These are phyloP conservation scores for Perizoma affinitatum DNA, from an alignment of 2,888 invertebrate species.

Conservation along the genomic window DNA sequence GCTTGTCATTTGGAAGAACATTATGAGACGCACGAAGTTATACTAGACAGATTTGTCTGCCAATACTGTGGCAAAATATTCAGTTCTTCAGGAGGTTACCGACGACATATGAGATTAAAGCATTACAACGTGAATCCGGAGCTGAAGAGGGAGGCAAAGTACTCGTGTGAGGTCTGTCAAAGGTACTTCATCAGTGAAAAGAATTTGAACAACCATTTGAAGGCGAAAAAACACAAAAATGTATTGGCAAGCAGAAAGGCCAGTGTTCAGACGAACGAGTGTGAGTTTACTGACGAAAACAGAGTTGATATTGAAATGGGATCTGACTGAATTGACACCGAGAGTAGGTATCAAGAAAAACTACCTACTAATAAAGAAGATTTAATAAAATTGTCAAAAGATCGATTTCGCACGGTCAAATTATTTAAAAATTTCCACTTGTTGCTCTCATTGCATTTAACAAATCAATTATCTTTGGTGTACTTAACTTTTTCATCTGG, in stretches of 20 bases:
- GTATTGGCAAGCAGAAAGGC: not conserved
- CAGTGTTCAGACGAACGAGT: not conserved
- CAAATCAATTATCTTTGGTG: no score
- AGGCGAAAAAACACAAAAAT: slow-evolving; percentile 33
- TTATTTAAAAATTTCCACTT: no score
- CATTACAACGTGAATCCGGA: slow-evolving; percentile 22
- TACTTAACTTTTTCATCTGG: no score
- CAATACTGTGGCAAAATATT: slow-evolving; percentile 48
- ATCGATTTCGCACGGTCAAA: no score
- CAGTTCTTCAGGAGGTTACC: slow-evolving; percentile 53
- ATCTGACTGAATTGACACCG: no score
- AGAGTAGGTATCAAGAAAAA: no score
- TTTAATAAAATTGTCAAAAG: no score
- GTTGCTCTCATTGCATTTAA: no score
- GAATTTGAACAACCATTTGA: slow-evolving; percentile 34
- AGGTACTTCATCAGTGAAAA: slow-evolving; percentile 30
- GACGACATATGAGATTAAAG: slow-evolving; percentile 46
- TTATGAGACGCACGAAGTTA: slow-evolving; percentile 49
- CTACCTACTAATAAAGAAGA: no score
- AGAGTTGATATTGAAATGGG: no score
- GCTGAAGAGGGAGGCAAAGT: slow-evolving; percentile 22
- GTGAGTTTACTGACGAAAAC: no score
- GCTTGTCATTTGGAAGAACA: slow-evolving; percentile 53
- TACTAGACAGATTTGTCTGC: slow-evolving; percentile 53
- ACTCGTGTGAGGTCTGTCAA: slow-evolving; percentile 29